Base-by-base conservation (phyloP, 2,113 vertebrate species). In the Corvus cornix region DNA sequence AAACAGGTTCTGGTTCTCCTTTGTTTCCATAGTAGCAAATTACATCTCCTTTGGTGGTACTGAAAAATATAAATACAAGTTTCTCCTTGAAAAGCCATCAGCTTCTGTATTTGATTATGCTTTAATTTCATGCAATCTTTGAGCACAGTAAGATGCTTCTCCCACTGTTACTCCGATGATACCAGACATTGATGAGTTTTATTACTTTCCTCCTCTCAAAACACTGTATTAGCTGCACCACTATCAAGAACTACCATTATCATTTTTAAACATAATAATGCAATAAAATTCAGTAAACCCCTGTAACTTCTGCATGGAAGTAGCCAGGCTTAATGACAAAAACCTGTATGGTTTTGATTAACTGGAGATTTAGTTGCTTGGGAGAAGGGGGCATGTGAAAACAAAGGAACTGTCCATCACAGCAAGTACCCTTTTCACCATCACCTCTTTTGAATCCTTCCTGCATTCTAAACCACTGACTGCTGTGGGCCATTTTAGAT, bases 1-100 rank as follows among this genome's bases (percentile, higher is more conserved):
- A 96, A 80, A 99, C 91, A 79, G 99, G 99, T 90, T 99, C 98
- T 26, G 98, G 91, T 55, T 98, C 98, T 95, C 99, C 99, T 97
- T 97, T 99, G 98, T 99, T 99, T 98, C 99, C 99, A 97, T 99
- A 99, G 98, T 99, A 99, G 98, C 98, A 99, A 98, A 99, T 88
- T 52, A 97, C 97, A 93, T 99, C 99, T 97, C 98, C 99, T 97
- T 98, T 99, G 96, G 98, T 95, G 94, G 98, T 99, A 96, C 98
- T 99, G 97, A 93, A 97, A 97, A 97, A 96, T 80, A 94, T 84
- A 90, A 93, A 90, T 67, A 89, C 79, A 52, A 85, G 91, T 69
- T 97, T 93, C 86, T 96, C 81, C 94, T 93, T 93, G 95, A 84
- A 93, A 97, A 95, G n/a, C 17, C 60, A 94, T 77, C 84, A 96